A percentile compares a stretch with the other conserved stretches of the same genome.
Evolutionary conservation across 1,140 invertebrate species (phyloP).

Genomic region (Helicoverpa armigera): DNA sequence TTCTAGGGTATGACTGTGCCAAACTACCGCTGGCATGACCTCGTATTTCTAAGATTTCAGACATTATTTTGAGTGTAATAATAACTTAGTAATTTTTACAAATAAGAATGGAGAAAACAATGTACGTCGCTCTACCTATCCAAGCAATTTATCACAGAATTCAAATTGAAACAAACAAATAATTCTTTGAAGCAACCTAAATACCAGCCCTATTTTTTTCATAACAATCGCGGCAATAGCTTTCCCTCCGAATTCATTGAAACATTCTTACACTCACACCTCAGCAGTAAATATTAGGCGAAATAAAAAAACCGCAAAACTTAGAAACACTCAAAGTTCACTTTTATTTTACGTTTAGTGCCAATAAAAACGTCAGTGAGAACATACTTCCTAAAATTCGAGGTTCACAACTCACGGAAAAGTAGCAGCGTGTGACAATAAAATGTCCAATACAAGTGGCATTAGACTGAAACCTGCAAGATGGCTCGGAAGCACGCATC

Average conservation of each 20-base stretch:
- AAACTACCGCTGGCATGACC: conserved; percentile 11
- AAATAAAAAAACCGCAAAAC: conserved; percentile 68
- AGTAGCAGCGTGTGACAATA: conserved; percentile 79
- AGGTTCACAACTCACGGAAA: conserved; percentile 74
- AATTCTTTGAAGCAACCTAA: neutral
- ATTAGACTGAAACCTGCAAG: conserved; percentile 72
- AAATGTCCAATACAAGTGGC: conserved; percentile 82
- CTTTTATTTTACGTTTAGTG: conserved; percentile 76
- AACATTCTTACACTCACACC: conserved; percentile 43
- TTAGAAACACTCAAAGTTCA: conserved; percentile 75
- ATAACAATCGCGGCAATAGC: conserved; percentile 25
- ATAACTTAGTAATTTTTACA: neutral
- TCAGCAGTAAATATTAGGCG: conserved; percentile 42
- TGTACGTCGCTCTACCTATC: neutral
- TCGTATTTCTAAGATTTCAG: conserved; percentile 7
- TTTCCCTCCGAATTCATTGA: conserved; percentile 38
- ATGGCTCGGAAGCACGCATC: conserved; percentile 79
- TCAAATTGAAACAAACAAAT: conserved; percentile 29
- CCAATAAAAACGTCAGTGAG: conserved; percentile 79
- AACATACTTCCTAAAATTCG: conserved; percentile 78
- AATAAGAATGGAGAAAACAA: neutral
- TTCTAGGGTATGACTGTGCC: conserved; percentile 1
- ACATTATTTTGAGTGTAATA: neutral
- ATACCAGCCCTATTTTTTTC: conserved; percentile 15
- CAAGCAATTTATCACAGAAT: conserved; percentile 26